Evolutionary conservation across 2,113 vertebrate genomes (phyloP).

Genomic region (Lasiurus borealis): DNA sequence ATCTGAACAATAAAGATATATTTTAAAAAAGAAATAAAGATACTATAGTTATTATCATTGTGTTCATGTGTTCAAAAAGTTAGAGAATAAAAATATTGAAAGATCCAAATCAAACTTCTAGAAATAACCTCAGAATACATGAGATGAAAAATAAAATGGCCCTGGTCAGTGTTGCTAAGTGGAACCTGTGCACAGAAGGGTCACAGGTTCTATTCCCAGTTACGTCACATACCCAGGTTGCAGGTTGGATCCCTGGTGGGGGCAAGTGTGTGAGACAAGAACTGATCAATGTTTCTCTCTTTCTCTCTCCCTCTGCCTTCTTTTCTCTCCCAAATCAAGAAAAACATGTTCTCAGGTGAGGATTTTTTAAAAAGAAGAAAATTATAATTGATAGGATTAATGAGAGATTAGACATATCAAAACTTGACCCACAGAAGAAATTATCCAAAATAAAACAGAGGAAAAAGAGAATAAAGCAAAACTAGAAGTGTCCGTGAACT

Average conservation of each 20-base stretch:
- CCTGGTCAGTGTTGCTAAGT: neutral
- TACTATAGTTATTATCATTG: neutral
- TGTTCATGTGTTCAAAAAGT: conserved; percentile 22
- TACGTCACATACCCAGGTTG: neutral
- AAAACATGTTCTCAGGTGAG: neutral
- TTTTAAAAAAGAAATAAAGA: neutral
- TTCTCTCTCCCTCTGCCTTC: neutral
- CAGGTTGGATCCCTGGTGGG: neutral
- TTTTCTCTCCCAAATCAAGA: neutral
- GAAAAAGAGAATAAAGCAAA: neutral
- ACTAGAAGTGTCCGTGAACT: neutral
- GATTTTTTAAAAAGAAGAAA: neutral
- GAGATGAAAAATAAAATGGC: neutral
- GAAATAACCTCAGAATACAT: neutral
- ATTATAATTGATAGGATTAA: neutral
- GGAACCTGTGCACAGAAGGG: neutral
- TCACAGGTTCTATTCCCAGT: neutral
- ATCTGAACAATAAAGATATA: no score
- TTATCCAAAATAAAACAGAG: conserved; percentile 28
- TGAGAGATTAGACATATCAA: neutral
- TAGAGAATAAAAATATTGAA: neutral
- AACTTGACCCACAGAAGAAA: conserved; percentile 5
- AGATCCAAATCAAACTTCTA: conserved; percentile 2
- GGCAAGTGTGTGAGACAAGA: neutral
- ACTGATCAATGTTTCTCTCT: neutral